Percentiles rank a stretch among this genome's conserved stretches.
These are phyloP conservation scores for Parnassius orleans DNA, from an alignment of 2,888 invertebrate species.

Conservation along the genomic window DNA sequence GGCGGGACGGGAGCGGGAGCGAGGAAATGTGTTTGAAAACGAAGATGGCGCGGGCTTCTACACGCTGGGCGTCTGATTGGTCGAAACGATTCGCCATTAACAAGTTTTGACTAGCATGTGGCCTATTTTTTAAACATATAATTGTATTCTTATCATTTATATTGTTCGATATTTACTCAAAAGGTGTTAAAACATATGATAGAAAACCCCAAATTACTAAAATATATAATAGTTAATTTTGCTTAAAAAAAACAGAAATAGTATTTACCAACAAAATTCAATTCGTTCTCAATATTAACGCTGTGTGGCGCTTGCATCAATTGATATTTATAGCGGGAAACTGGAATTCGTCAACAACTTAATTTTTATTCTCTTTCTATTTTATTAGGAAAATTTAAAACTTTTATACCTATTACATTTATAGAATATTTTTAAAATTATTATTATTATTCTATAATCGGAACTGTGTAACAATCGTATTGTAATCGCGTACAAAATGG, in stretches of 20 bases:
- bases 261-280: constrained; percentile 12
- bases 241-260: constrained; percentile 13
- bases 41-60: constrained; percentile 88
- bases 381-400: too few relatives aligned
- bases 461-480: too few relatives aligned
- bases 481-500: too few relatives aligned
- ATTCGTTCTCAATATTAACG: constrained; percentile 48
- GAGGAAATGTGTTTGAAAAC: constrained; percentile 87
- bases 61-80: constrained; percentile 65
- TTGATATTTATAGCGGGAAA: constrained; percentile 55
- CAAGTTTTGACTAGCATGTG: constrained; percentile 65
- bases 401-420: too few relatives aligned
- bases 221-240: not conserved
- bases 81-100: constrained; percentile 59
- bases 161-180: constrained; percentile 34
- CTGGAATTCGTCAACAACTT: constrained; percentile 38
- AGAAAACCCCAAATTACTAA: not conserved
- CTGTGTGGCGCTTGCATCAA: constrained; percentile 40
- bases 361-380: too few relatives aligned
- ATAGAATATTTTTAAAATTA: too few relatives aligned
- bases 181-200: constrained; percentile 25
- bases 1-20: constrained; percentile 64
- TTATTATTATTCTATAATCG: too few relatives aligned
- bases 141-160: constrained; percentile 4
- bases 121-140: constrained; percentile 33